These are phyloP conservation scores for Ornithoptera priamus DNA, from an alignment of 2,888 invertebrate species.

Conservation along the genomic window DNA sequence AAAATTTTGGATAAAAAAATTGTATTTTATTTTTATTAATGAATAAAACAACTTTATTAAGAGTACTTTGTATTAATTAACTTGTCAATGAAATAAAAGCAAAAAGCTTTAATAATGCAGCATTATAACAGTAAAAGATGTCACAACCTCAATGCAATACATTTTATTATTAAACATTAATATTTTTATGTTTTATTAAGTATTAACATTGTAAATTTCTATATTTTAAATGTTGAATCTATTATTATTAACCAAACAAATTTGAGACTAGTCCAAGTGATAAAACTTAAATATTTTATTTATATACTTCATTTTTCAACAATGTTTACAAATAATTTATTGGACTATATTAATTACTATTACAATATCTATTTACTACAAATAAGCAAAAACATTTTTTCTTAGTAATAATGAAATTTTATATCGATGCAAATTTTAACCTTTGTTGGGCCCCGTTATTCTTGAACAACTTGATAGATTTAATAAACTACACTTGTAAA, in stretches of 20 bases:
- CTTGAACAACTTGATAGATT: neutral
- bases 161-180: neutral
- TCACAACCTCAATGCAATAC: constrained; percentile 24
- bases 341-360: neutral
- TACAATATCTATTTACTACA: neutral
- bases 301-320: neutral
- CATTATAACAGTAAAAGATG: constrained; percentile 1
- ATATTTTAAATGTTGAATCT: neutral
- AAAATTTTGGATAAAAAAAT: too few relatives aligned
- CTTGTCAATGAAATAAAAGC: neutral
- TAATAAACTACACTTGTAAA: too few relatives aligned
- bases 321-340: neutral
- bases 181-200: neutral
- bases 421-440: neutral
- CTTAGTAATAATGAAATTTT: neutral
- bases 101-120: constrained; percentile 1
- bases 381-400: neutral
- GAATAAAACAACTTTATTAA: constrained; percentile 1
- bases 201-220: neutral
- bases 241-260: neutral
- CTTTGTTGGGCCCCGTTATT: neutral
- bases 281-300: neutral
- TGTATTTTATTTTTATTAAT: neutral
- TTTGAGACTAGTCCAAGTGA: neutral
- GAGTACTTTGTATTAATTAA: constrained; percentile 3